A percentile compares a stretch with the other conserved stretches of the same genome.
Evolutionary conservation across 2,113 vertebrate genomes (phyloP).

Genomic region (Sylvietta virens): DNA sequence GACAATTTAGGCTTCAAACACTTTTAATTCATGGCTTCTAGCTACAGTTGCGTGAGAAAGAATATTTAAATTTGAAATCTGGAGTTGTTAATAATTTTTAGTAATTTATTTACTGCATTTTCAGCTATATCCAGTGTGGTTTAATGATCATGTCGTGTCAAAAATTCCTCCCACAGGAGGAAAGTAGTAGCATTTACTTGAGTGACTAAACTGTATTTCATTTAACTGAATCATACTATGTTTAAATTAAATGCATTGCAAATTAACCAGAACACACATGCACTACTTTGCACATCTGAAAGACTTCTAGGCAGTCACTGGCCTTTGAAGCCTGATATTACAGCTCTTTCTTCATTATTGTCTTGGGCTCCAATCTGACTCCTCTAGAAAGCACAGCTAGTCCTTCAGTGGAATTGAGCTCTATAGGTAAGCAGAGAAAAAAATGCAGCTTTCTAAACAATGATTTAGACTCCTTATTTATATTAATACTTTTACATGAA

Average conservation of each 20-base stretch:
- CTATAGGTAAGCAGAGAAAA: not conserved
- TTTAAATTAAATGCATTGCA: not conserved
- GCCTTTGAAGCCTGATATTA: not conserved
- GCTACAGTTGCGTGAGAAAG: not conserved
- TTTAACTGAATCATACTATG: not conserved
- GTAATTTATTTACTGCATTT: not conserved
- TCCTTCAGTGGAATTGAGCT: not conserved
- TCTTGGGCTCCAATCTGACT: not conserved
- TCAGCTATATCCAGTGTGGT: not conserved
- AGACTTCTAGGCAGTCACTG: not conserved
- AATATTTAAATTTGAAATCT: not conserved
- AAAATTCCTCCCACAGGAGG: not conserved
- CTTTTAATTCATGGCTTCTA: not conserved
- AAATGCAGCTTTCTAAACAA: not conserved
- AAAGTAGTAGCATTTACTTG: not conserved
- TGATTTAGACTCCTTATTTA: not conserved
- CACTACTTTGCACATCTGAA: not conserved
- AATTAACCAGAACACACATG: not conserved
- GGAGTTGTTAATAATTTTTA: not conserved
- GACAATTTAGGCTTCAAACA: not conserved
- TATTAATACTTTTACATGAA: not conserved
- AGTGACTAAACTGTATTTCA: not conserved
- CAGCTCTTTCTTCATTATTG: not conserved
- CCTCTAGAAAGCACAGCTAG: not conserved
- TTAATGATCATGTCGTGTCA: not conserved